A percentile compares a stretch with the other conserved stretches of the same genome.
These are phyloP conservation scores for Xyrichtys novacula DNA, from an alignment of 2,797 vertebrate species.

Conservation along the genomic window DNA sequence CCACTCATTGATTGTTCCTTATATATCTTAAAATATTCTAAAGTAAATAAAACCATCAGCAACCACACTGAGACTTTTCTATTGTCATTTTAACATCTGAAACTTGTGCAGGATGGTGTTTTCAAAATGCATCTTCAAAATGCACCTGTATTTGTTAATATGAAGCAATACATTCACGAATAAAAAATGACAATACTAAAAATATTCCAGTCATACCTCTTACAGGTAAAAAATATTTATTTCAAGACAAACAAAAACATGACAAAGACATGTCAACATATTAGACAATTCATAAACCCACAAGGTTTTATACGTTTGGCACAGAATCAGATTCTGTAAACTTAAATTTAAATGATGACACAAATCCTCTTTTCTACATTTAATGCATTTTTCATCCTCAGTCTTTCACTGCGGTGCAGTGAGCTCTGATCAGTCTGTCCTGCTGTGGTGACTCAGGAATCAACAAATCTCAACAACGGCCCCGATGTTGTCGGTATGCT, in stretches of 20 bases:
- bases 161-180: too few species aligned
- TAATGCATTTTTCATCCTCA: neutral
- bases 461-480: slow-evolving; percentile 78
- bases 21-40: too few species aligned
- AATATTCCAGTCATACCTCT: neutral
- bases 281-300: slow-evolving; percentile 65
- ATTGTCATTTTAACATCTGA: too few species aligned
- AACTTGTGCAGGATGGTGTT: too few species aligned
- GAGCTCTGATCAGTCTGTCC: neutral
- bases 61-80: too few species aligned
- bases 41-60: too few species aligned
- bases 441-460: slow-evolving; percentile 58
- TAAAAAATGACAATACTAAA: neutral
- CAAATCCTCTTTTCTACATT: slow-evolving; percentile 13
- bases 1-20: too few species aligned
- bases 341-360: slow-evolving; percentile 15
- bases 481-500: slow-evolving; percentile 85
- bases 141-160: too few species aligned
- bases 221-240: slow-evolving; percentile 10
- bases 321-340: slow-evolving; percentile 34
- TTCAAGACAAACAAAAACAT: slow-evolving; percentile 43
- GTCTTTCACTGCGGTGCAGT: neutral
- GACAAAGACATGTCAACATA: slow-evolving; percentile 46
- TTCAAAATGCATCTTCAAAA: too few species aligned
- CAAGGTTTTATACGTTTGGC: slow-evolving; percentile 59